These are phyloP conservation scores for Eurypyga helias DNA, from an alignment of 2,113 vertebrate genomes.

Conservation along the genomic window DNA sequence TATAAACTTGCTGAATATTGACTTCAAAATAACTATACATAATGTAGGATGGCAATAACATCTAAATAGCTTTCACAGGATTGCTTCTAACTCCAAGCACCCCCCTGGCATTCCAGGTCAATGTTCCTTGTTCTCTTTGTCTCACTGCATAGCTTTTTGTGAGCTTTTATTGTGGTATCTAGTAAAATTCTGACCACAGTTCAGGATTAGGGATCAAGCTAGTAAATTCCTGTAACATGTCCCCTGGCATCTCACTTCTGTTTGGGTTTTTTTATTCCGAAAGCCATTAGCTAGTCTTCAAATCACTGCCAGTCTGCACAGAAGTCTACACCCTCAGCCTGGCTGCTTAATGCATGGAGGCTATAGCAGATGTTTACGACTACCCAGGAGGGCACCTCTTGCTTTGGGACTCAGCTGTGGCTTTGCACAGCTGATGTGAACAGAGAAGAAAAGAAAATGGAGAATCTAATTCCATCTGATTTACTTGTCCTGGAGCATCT, in stretches of 20 bases:
- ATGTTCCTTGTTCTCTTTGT: not conserved
- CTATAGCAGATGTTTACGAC: not conserved
- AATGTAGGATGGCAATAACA: not conserved
- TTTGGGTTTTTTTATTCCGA: not conserved
- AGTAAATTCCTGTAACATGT: not conserved
- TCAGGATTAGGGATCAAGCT: not conserved
- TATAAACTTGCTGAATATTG: not conserved
- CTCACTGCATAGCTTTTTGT: not conserved
- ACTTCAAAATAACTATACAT: not conserved
- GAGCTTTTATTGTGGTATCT: not conserved
- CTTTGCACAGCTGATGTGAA: not conserved
- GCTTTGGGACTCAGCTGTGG: not conserved
- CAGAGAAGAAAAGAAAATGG: not conserved
- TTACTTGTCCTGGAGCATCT: not conserved
- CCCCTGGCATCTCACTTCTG: not conserved
- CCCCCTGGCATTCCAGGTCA: not conserved
- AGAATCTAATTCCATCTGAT: not conserved
- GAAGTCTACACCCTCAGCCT: not conserved
- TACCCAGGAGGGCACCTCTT: not conserved
- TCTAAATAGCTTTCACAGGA: not conserved
- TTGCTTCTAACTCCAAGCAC: not conserved
- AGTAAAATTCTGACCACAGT: not conserved
- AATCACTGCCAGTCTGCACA: not conserved
- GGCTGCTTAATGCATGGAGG: not conserved
- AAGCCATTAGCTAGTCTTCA: not conserved